Evolutionary conservation across 2,113 vertebrate genomes (phyloP), one percentile per base, ranked within the genome.

Genomic region (Cromileptes altivelis): DNA sequence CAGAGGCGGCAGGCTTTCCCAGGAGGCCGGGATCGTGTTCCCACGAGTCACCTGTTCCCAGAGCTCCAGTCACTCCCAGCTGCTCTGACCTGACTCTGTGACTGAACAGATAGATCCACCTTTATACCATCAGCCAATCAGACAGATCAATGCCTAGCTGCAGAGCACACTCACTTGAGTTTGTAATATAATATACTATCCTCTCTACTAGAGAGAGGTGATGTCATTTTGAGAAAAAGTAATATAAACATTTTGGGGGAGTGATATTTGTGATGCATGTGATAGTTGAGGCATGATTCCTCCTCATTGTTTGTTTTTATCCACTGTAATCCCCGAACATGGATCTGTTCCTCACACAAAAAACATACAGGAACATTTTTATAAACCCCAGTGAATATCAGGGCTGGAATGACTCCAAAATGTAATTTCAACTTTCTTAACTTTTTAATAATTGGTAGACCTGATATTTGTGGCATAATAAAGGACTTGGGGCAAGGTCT

Each of bases 1-100:
- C 80, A 85, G 85, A 85, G 80, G 82, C 40, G 77, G 84, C 87
- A 73, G 81, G 88, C 55, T 69, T 75, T 79, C 80, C 80, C 77
- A 33, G 37, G 74, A 82, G 88, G 82, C 71, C 10, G 50, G 85
- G 78, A 88, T 91, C 85, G 57, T 64, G 85, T 91, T 92, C 72
- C 81, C 65, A 80, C 33, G 2, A 65, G 65, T 87, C 86, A 90
- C 88, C 81, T 88, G 91, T 49, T 30, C 47, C 6, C 21, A 70
- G 37, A 64, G 71, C 45, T 45, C 40, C 5, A 10, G 57, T 67
- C 76, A 17, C 42, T 64, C n/a, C 30, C 3, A 6, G 75, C 50
- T 13, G n/a, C 40, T 27, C 15, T 3, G 55, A 45, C 50, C 72
- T 27, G 9, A 13, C 53, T 25, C 72, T 49, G 57, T 27, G 33